Percentiles rank a stretch among this genome's conserved stretches.
Conservation (phyloP, 2,888 invertebrate genomes). For the Nasonovia ribisnigri region DNA sequence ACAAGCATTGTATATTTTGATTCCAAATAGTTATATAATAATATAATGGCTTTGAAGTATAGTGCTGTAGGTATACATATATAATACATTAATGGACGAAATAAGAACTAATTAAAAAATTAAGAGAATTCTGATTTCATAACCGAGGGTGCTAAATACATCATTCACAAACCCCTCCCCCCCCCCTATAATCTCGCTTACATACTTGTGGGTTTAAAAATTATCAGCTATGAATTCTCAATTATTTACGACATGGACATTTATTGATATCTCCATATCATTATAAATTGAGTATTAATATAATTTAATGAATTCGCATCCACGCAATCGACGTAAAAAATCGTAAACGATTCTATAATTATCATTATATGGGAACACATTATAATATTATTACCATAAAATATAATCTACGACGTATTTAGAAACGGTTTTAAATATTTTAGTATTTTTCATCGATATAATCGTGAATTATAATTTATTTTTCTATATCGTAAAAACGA, state of each 20-base stretch:
- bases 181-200: too few relatives aligned
- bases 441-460: neutral
- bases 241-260: neutral
- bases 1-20: too few relatives aligned
- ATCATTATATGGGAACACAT: neutral
- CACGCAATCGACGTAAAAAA: neutral
- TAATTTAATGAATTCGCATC: neutral
- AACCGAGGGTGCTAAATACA: too few relatives aligned
- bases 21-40: too few relatives aligned
- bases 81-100: too few relatives aligned
- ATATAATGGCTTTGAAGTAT: too few relatives aligned
- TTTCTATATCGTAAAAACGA: neutral
- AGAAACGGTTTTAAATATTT: neutral
- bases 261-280: neutral
- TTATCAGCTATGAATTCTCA: neutral
- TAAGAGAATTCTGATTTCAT: too few relatives aligned
- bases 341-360: neutral
- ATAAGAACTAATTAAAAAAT: too few relatives aligned
- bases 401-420: neutral
- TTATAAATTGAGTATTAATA: neutral
- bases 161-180: too few relatives aligned
- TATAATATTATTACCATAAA: neutral
- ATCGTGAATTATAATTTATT: neutral
- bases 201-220: too few relatives aligned
- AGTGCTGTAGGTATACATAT: too few relatives aligned